phyloP scores from a whole-genome alignment of 2,888 invertebrate genomes.

The Tolmerus cingulatus region DNA sequence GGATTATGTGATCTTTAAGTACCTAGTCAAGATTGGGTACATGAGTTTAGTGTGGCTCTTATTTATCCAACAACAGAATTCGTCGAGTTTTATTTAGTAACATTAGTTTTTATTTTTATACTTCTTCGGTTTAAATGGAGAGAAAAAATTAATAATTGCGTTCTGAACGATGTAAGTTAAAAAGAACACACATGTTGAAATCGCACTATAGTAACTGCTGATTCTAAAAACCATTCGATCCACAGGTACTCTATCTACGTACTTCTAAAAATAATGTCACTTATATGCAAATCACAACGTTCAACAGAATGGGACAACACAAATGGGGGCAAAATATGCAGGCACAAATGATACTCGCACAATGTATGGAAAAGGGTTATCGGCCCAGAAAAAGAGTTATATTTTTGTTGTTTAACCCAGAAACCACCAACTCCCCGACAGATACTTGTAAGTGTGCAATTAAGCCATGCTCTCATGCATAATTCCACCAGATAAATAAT shows the following conservation, averaged over 20 bases:
- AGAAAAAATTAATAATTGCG: not conserved
- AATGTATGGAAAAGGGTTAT: not conserved
- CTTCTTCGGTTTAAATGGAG: not conserved
- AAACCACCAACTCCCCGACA: not conserved
- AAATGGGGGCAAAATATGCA: not conserved
- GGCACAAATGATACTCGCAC: not conserved
- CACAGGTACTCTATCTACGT: not conserved
- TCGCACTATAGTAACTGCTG: not conserved
- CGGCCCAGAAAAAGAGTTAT: not conserved
- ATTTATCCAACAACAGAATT: not conserved
- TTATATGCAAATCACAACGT: not conserved
- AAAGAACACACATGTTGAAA: not conserved
- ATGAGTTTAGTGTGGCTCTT: not conserved
- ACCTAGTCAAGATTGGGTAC: too few relatives aligned
- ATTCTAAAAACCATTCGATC: not conserved
- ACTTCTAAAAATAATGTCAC: not conserved
- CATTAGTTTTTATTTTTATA: not conserved
- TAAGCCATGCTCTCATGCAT: conserved; percentile 44
- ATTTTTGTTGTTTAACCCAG: conserved; percentile 2
- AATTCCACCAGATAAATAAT: conserved; percentile 30
- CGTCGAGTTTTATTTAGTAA: not conserved
- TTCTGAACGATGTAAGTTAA: not conserved
- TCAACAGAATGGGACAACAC: conserved; percentile 2
- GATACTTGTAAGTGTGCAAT: not conserved
- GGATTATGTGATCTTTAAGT: too few relatives aligned